Evolutionary conservation across 2,888 invertebrate genomes (phyloP).

Genomic region (Erebia epiphron): DNA sequence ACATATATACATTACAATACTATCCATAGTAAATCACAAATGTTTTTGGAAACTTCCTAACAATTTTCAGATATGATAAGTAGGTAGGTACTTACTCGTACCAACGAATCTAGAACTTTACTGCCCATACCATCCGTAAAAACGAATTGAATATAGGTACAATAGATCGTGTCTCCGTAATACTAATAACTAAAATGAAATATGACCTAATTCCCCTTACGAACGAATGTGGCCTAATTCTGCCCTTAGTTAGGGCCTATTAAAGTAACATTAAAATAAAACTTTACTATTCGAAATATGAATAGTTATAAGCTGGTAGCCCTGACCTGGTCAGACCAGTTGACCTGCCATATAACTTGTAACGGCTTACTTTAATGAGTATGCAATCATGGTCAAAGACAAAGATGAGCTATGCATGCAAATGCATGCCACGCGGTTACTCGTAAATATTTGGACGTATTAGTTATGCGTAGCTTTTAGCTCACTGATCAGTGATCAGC

Average conservation of each 20-base stretch:
- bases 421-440: constrained; percentile 11
- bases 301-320: background rate
- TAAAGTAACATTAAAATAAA: constrained; percentile 9
- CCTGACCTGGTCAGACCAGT: background rate
- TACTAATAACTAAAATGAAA: too few relatives aligned
- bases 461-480: background rate
- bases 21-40: too few relatives aligned
- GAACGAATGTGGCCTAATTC: background rate
- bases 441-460: constrained; percentile 12
- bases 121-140: too few relatives aligned
- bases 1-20: too few relatives aligned
- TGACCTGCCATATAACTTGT: constrained; percentile 33
- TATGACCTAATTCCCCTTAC: background rate
- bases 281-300: background rate
- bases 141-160: too few relatives aligned
- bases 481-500: background rate
- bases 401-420: constrained; percentile 16
- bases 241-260: background rate
- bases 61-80: too few relatives aligned
- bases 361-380: constrained; percentile 35
- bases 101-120: too few relatives aligned
- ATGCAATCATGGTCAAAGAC: constrained; percentile 16
- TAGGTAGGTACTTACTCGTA: too few relatives aligned
- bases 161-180: too few relatives aligned
- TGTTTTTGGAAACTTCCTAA: too few relatives aligned